Evolutionary conservation across 2,888 invertebrate genomes (phyloP).

Genomic region (Megamerina dolium): DNA sequence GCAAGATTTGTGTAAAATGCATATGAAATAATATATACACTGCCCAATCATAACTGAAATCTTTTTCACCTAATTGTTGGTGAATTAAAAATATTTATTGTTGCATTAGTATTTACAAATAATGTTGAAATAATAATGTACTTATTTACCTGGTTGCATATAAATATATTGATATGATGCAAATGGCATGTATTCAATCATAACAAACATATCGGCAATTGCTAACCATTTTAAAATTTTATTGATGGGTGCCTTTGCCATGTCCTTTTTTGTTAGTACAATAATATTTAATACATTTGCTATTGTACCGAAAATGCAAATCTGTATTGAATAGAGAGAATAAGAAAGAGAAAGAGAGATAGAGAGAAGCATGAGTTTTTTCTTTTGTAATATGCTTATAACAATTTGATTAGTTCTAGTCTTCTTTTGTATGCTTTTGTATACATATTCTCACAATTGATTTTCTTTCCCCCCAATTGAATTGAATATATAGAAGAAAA

Average conservation of each 20-base stretch:
- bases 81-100: background rate
- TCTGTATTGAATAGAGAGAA: constrained; percentile 46
- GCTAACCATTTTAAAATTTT: constrained; percentile 77
- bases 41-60: constrained; percentile 79
- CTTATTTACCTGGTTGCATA: constrained; percentile 54
- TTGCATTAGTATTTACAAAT: too few relatives aligned
- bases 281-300: constrained; percentile 83
- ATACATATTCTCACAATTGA: too few relatives aligned
- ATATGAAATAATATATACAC: constrained; percentile 81
- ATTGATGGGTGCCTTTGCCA: constrained; percentile 80
- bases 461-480: too few relatives aligned
- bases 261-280: constrained; percentile 74
- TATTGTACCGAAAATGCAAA: constrained; percentile 80
- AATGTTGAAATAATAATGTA: background rate
- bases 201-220: constrained; percentile 82
- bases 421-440: background rate
- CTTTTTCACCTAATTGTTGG: constrained; percentile 67
- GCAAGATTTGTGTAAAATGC: constrained; percentile 79
- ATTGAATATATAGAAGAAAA: too few relatives aligned
- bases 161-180: constrained; percentile 62
- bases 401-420: background rate
- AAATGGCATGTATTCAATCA: constrained; percentile 79
- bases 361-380: background rate
- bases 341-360: background rate
- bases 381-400: too few relatives aligned